Evolutionary conservation across 2,113 vertebrate species (phyloP), one percentile per base, ranked within the genome.

Genomic region (Monarcha castaneiventris): DNA sequence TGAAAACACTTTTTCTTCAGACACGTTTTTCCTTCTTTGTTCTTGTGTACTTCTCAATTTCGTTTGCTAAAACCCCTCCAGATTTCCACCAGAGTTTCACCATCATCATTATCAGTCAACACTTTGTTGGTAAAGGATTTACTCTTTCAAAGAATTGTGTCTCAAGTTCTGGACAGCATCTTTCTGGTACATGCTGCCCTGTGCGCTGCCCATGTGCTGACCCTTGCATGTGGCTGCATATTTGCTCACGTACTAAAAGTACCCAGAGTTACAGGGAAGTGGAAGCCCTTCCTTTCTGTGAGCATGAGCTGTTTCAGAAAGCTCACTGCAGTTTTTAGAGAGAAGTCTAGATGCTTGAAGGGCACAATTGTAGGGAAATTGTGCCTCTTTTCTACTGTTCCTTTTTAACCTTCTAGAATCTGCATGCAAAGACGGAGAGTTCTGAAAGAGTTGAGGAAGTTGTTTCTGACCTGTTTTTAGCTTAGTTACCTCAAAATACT

Each of bases 171-270:
- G 39, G 43, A 23, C 2, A 3, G 11, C 25, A 41, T 49, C 13
- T 44, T 71, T 54, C 22, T 78, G 41, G 46, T 16, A 12, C 11
- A 4, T 0, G 0, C 20, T 46, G 71, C 56, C 9, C 9, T 1
- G 1, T 37, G 6, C 79, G 43, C 39, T 58, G 69, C 17, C 0
- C 0, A 3, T 27, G 9, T 32, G 23, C 43, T 55, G 56, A 68
- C 44, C 39, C 12, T 18, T 67, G 46, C 27, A 52, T 55, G 14
- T 2, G 1, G 26, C 33, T 82, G 30, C 1, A 0, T 48, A 8
- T 66, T 73, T 69, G 46, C 48, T 84, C 19, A 1, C 7, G 29
- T 29, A 48, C 49, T 56, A 16, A 20, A 51, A 30, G 29, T 41
- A 13, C 23, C 19, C 1, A 1, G 59, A 68, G 30, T 27, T 16